A percentile compares a stretch with the other conserved stretches of the same genome.
Evolutionary conservation across 2,797 vertebrate genomes (phyloP).

Genomic region (Enoplosus armatus): DNA sequence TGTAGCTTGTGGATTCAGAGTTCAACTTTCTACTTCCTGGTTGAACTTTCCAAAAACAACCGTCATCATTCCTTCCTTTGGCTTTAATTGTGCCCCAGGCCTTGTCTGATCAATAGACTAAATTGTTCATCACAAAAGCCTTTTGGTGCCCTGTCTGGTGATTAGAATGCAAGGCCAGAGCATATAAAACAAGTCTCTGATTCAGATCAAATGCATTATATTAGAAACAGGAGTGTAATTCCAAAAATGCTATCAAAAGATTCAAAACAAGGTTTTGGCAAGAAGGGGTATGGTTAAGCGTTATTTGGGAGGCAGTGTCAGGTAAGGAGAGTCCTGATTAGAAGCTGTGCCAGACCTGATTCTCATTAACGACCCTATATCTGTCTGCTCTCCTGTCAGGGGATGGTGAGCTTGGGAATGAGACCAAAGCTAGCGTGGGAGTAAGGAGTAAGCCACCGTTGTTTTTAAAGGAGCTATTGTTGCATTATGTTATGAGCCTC

Average conservation of each 20-base stretch:
- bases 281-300: slow-evolving; percentile 5
- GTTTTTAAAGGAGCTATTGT: slow-evolving; percentile 2
- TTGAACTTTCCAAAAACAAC: slow-evolving; percentile 31
- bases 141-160: slow-evolving; percentile 33
- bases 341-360: slow-evolving; percentile 20
- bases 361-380: slow-evolving; percentile 43
- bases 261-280: slow-evolving; percentile 24
- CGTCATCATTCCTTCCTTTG: slow-evolving; percentile 36
- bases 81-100: slow-evolving; percentile 47
- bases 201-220: slow-evolving; percentile 47
- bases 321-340: slow-evolving; percentile 43
- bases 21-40: slow-evolving; percentile 8
- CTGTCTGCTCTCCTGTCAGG: slow-evolving; percentile 23
- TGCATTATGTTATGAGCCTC: slow-evolving; percentile 13
- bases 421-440: slow-evolving; percentile 28
- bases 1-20: background rate
- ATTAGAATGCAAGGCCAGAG: slow-evolving; percentile 42
- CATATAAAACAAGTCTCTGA: slow-evolving; percentile 37
- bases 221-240: slow-evolving; percentile 30
- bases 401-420: slow-evolving; percentile 11
- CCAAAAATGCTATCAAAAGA: slow-evolving; percentile 20
- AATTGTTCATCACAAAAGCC: slow-evolving; percentile 60
- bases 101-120: slow-evolving; percentile 54
- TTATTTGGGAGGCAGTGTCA: slow-evolving; percentile 23
- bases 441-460: slow-evolving; percentile 3